These are phyloP conservation scores for Drepanosiphum platanoidis DNA, from an alignment of 2,888 invertebrate genomes.

Conservation along the genomic window DNA sequence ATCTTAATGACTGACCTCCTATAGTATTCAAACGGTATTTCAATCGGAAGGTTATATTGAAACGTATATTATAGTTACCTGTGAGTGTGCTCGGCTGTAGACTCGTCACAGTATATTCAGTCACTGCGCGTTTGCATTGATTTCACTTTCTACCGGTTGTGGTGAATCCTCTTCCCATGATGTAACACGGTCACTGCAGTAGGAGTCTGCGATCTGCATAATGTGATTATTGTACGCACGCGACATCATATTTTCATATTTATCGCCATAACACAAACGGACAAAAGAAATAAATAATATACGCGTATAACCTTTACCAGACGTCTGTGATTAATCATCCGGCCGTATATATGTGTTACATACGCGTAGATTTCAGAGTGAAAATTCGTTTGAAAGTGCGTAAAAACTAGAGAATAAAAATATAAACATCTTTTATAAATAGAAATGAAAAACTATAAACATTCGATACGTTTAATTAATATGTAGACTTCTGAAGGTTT, in stretches of 20 bases:
- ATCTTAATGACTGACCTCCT: neutral
- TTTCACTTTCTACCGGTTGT: conserved; percentile 61
- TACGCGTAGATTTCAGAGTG: too few relatives aligned
- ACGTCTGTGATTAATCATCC: neutral
- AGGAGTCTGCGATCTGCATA: conserved; percentile 51
- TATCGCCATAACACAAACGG: neutral
- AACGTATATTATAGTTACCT: conserved; percentile 11
- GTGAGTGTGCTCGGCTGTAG: conserved; percentile 9
- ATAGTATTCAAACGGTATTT: neutral
- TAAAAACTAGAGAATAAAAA: too few relatives aligned
- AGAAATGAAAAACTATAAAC: too few relatives aligned
- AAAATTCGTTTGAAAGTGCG: too few relatives aligned
- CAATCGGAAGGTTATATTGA: neutral
- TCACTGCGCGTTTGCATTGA: conserved; percentile 43
- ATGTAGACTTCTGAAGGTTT: too few relatives aligned
- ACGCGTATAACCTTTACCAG: neutral
- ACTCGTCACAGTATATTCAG: conserved; percentile 46
- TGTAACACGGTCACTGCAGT: conserved; percentile 37
- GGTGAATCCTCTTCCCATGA: conserved; percentile 61
- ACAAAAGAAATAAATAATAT: neutral
- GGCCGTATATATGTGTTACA: too few relatives aligned
- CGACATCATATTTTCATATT: conserved; percentile 29
- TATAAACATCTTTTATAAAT: too few relatives aligned
- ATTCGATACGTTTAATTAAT: too few relatives aligned
- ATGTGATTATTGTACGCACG: conserved; percentile 10